Percentiles rank a stretch among this genome's conserved stretches.
phyloP scores from a whole-genome alignment of 2,113 vertebrate genomes.

The Brachyhypopomus occidentalis region DNA sequence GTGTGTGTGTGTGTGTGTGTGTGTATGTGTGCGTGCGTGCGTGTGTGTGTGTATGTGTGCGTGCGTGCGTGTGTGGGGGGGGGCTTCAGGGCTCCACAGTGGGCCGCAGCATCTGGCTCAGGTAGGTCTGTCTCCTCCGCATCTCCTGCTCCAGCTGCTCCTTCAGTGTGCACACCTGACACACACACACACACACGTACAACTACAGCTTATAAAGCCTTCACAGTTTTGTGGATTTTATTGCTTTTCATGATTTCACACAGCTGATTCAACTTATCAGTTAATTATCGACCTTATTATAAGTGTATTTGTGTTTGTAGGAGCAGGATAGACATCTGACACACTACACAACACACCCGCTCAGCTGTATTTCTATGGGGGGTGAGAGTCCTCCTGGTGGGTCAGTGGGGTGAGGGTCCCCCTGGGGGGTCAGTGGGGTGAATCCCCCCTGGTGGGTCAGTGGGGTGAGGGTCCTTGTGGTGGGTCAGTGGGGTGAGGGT shows the following conservation, averaged over 20 bases:
- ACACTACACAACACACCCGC: too few relatives aligned
- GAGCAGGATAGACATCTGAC: neutral
- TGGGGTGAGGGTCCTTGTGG: too few relatives aligned
- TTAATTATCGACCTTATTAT: neutral
- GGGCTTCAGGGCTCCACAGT: slow-evolving; percentile 15
- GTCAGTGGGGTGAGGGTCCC: too few relatives aligned
- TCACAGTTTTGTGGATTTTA: neutral
- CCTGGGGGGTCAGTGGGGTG: too few relatives aligned
- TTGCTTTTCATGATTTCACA: neutral
- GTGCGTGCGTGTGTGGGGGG: neutral
- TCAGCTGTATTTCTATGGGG: too few relatives aligned
- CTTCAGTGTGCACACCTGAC: slow-evolving; percentile 73
- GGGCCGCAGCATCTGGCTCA: slow-evolving; percentile 62
- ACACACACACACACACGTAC: slow-evolving; percentile 32
- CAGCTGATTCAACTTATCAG: neutral
- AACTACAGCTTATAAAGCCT: neutral
- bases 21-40: neutral
- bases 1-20: neutral
- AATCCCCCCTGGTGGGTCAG: too few relatives aligned
- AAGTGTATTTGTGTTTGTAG: neutral
- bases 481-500: too few relatives aligned
- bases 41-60: too few relatives aligned
- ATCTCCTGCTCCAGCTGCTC: slow-evolving; percentile 76
- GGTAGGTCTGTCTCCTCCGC: slow-evolving; percentile 58
- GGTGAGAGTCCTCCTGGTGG: too few relatives aligned